These are phyloP conservation scores for Mirounga angustirostris DNA, from an alignment of 2,113 vertebrate species.

Conservation along the genomic window DNA sequence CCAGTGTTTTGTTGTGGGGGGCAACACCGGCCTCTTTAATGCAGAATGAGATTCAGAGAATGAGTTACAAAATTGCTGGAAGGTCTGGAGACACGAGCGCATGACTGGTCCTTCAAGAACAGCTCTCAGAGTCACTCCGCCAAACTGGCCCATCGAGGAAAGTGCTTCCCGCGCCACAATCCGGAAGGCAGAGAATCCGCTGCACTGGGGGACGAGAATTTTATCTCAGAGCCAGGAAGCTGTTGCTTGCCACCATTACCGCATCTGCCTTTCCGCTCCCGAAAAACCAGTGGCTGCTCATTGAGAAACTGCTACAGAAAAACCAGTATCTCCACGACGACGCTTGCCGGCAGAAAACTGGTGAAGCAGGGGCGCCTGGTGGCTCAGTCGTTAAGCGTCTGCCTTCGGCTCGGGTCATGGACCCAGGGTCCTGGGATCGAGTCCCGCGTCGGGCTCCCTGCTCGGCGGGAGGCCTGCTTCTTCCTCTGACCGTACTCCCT, in stretches of 20 bases:
- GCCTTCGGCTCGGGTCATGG: too few relatives aligned
- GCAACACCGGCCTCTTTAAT: not conserved
- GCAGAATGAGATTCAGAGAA: not conserved
- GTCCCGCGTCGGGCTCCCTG: too few relatives aligned
- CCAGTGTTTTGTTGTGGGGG: not conserved
- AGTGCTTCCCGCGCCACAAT: not conserved
- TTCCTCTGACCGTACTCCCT: too few relatives aligned
- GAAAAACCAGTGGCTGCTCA: not conserved
- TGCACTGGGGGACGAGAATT: not conserved
- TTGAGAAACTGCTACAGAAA: not conserved
- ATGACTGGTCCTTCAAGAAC: not conserved
- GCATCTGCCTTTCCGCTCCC: not conserved
- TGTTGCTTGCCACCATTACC: not conserved
- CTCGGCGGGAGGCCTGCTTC: too few relatives aligned
- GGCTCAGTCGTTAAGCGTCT: too few relatives aligned
- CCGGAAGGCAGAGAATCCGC: not conserved
- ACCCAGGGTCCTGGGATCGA: too few relatives aligned
- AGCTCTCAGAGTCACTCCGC: not conserved
- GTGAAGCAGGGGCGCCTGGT: not conserved
- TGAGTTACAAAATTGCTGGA: not conserved
- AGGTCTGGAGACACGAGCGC: not conserved
- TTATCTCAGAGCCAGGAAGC: not conserved
- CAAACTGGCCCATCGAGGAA: not conserved
- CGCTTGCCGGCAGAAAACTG: not conserved
- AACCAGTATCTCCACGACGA: not conserved